Evolutionary conservation across 2,888 invertebrate species (phyloP).

Genomic region (Andrena bucephala): DNA sequence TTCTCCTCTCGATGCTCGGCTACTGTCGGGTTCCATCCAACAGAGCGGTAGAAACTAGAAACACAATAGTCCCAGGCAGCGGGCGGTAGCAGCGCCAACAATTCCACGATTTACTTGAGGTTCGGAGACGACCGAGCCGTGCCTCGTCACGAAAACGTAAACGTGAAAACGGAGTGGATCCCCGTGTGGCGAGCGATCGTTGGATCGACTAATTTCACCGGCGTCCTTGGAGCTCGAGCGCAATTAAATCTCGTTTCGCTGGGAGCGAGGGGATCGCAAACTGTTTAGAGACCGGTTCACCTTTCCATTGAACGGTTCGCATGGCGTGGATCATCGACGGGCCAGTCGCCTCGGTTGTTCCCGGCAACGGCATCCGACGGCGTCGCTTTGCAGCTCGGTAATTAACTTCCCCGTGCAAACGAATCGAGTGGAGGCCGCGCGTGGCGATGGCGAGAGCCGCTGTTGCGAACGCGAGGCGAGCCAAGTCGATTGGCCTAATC

Average conservation of each 20-base stretch:
- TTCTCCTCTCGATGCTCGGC: too few relatives aligned
- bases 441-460: slow-evolving; percentile 24
- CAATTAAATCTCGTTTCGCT: neutral
- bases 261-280: neutral
- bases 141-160: too few relatives aligned
- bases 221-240: neutral
- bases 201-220: too few relatives aligned
- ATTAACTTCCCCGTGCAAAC: slow-evolving; percentile 66
- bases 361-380: slow-evolving; percentile 7
- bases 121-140: too few relatives aligned
- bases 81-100: too few relatives aligned
- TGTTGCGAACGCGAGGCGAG: slow-evolving; percentile 47
- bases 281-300: neutral
- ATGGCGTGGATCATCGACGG: neutral
- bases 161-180: too few relatives aligned
- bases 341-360: neutral
- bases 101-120: too few relatives aligned
- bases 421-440: slow-evolving; percentile 43
- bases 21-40: too few relatives aligned
- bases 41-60: too few relatives aligned
- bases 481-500: slow-evolving; percentile 70
- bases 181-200: too few relatives aligned
- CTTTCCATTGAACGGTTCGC: slow-evolving; percentile 20
- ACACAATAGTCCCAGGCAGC: too few relatives aligned
- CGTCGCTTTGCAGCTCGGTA: slow-evolving; percentile 47